Evolutionary conservation across 1,140 invertebrate genomes (phyloP), one percentile per base, ranked within the genome.

Genomic region (Phthorimaea operculella): DNA sequence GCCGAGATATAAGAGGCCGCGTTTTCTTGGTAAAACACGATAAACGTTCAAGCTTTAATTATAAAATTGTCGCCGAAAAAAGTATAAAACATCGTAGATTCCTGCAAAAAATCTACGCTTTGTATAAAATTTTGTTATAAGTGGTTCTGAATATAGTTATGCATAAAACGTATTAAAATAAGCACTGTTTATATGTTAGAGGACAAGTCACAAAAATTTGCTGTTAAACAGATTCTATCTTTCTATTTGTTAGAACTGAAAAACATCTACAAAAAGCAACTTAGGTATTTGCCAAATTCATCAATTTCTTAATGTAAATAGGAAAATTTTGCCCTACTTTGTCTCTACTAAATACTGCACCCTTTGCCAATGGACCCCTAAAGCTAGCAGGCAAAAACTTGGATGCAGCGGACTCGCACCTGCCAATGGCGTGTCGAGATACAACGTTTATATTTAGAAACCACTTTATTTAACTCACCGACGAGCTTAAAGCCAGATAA

Each of bases 401-500:
- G 68, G 66, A 77, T 58, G 68, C 70, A 63, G 65, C 65, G 65
- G 21, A 64, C 73, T 68, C 68, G 72, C 78, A 79, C 76, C 79
- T 82, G 81, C 79, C 81, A 82, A 82, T 81, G 72, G 63, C 68
- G 68, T 71, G 75, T 80, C 73, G 63, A 79, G 81, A 84, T 84
- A 84, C 72, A 64, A 63, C 66, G 73, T 74, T 80, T 84, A 84
- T 82, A 84, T 84, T 76, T 84, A 84, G 79, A 81, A 82, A 79
- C 69, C 76, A 81, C 78, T 83, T 83, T 83, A 83, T 82, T 79
- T 79, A 79, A 76, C 73, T 71, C 74, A 74, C 74, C 74, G 78
- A 68, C 71, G 63, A 71, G 72, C 76, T 76, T 75, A 70, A 78
- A 67, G 74, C 74, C 70, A 58, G 73, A 80, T 78, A 79, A 80